phyloP scores from a whole-genome alignment of 1,140 invertebrate genomes.

The Halesus radiatus region DNA sequence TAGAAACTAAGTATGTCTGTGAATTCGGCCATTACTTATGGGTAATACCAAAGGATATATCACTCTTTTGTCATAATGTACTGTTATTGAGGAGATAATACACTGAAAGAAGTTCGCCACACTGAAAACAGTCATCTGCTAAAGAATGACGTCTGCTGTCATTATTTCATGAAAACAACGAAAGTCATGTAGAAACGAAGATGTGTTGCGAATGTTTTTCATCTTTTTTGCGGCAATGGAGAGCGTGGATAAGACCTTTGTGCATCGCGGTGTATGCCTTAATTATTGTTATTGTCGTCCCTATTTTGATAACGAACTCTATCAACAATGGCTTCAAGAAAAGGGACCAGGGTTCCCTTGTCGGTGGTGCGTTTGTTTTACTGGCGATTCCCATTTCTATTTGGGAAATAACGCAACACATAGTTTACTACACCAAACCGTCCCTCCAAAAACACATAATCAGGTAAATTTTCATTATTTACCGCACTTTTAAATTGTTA shows the following conservation, averaged over 20 bases:
- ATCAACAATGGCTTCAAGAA: slow-evolving; percentile 77
- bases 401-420: slow-evolving; percentile 94
- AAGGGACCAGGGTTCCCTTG: slow-evolving; percentile 83
- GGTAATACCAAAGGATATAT: too few species aligned
- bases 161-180: slow-evolving; percentile 43
- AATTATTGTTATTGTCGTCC: slow-evolving; percentile 86
- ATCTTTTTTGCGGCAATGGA: slow-evolving; percentile 80
- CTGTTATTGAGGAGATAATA: too few species aligned
- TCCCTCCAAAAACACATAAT: slow-evolving; percentile 95
- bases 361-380: slow-evolving; percentile 92
- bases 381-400: slow-evolving; percentile 92
- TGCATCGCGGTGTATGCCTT: slow-evolving; percentile 85
- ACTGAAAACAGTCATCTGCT: slow-evolving; percentile 15
- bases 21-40: too few species aligned
- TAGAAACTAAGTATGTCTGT: too few species aligned
- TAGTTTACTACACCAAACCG: slow-evolving; percentile 94
- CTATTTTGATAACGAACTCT: slow-evolving; percentile 83
- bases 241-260: slow-evolving; percentile 89
- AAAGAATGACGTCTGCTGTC: slow-evolving; percentile 36
- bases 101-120: neutral
- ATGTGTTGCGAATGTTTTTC: slow-evolving; percentile 51
- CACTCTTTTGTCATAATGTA: too few species aligned
- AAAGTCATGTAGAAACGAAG: slow-evolving; percentile 42
- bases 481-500: too few species aligned
- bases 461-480: slow-evolving; percentile 71